Percentiles rank a stretch among this genome's conserved stretches.
These are phyloP conservation scores for Vanessa atalanta DNA, from an alignment of 1,140 invertebrate species.

Conservation along the genomic window DNA sequence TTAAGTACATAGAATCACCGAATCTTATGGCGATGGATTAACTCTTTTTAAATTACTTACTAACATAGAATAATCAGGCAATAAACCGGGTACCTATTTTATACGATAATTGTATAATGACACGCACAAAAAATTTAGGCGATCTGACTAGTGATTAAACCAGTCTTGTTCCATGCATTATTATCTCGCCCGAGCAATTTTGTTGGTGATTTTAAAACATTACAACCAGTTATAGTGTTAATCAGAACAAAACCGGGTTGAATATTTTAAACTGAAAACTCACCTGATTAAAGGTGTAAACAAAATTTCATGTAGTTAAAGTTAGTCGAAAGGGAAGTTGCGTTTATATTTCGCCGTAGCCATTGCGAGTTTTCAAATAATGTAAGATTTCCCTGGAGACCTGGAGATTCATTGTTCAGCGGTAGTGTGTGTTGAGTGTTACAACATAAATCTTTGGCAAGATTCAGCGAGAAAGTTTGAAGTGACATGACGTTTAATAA, in stretches of 20 bases:
- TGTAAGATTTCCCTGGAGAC: conserved; percentile 56
- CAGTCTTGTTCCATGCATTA: background rate
- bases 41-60: conserved; percentile 4
- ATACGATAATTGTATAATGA: conserved; percentile 4
- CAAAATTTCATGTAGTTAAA: conserved; percentile 8
- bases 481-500: conserved; percentile 22
- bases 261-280: background rate
- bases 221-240: no score
- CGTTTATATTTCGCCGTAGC: conserved; percentile 29
- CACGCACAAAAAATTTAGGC: background rate
- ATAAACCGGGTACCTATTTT: background rate
- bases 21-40: background rate
- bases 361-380: conserved; percentile 49
- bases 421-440: conserved; percentile 27
- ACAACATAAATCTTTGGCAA: conserved; percentile 18
- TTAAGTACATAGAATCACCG: conserved; percentile 4
- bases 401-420: conserved; percentile 48
- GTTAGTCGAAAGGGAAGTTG: conserved; percentile 21
- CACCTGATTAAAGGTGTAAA: conserved; percentile 5
- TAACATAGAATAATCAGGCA: background rate
- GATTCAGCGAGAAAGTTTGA: conserved; percentile 14
- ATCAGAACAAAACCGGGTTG: background rate
- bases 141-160: background rate
- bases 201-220: no score
- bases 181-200: background rate